Evolutionary conservation across 2,797 vertebrate genomes (phyloP), one percentile per base, ranked within the genome.

Genomic region (Varecia variegata): DNA sequence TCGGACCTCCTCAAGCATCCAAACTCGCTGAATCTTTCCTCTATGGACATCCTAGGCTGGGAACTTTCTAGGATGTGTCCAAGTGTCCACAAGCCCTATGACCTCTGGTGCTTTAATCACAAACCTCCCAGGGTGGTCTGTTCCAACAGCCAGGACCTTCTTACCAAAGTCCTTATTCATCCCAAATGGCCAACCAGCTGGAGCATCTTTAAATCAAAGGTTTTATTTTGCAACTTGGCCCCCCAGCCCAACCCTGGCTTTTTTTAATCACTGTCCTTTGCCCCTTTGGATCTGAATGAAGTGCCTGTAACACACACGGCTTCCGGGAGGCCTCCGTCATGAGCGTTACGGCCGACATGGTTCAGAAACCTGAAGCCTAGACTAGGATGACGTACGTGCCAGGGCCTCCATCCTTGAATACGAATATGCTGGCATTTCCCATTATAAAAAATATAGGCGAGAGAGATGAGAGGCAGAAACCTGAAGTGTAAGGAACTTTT

Each of bases 401-500:
- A 65, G 86, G 96, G 93, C 94, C 71, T 94, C 97, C 83, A 3
- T 43, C 93, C 80, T 65, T 76, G 82, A 88, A 92, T 30, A 91
- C 6, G 27, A 71, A 88, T 54, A 56, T 79, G 70, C 73, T 74
- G 90, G 71, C 96, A 47, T 96, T 95, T 92, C 21, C 6, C 0
- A 0, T 5, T 79, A 52, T 27, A 47, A n/a, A 54, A 45, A 68
- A 62, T 1, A 38, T 32, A 70, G 7, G 13, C 9, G 0, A 30
- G 1, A 7, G 5, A 3, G 7, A 7, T 11, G 50, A 32, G 14
- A n/a, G 27, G 43, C 38, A 47, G 87, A 96, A 96, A 85, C 65
- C 25, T 10, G 32, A 88, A 94, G 94, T 71, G 92, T 86, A 60
- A 84, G 71, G 93, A 97, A 93, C 96, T 93, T 94, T 76, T 71